Conservation (phyloP, 2,797 vertebrate genomes). For the Morus bassanus region DNA sequence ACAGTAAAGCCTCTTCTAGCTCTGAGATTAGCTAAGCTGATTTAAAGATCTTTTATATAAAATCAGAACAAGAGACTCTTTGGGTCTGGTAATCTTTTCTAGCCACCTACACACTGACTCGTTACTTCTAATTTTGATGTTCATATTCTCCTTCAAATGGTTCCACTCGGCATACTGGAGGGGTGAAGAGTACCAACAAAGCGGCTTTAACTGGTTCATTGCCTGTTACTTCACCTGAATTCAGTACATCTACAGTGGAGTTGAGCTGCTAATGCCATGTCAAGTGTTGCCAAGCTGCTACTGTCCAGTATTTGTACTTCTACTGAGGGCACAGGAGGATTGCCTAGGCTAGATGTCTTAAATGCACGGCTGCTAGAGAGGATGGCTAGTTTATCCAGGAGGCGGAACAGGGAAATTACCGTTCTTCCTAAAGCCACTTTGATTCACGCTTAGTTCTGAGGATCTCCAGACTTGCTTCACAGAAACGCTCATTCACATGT, state of each 20-base stretch:
- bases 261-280: not conserved
- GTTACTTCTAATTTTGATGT: not conserved
- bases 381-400: not conserved
- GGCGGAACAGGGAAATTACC: no score
- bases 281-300: not conserved
- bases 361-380: not conserved
- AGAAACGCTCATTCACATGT: not conserved
- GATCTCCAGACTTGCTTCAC: not conserved
- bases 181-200: no score
- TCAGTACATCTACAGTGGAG: not conserved
- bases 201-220: not conserved
- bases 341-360: fast-evolving
- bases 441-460: not conserved
- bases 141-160: not conserved
- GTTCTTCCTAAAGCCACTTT: not conserved
- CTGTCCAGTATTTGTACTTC: not conserved
- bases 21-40: not conserved
- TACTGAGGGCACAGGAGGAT: not conserved
- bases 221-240: not conserved
- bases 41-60: not conserved
- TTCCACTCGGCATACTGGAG: not conserved
- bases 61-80: not conserved
- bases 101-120: not conserved
- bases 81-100: no score
- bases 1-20: not conserved